Conservation (phyloP, 2,113 vertebrate species). For the Hyla sarda region DNA sequence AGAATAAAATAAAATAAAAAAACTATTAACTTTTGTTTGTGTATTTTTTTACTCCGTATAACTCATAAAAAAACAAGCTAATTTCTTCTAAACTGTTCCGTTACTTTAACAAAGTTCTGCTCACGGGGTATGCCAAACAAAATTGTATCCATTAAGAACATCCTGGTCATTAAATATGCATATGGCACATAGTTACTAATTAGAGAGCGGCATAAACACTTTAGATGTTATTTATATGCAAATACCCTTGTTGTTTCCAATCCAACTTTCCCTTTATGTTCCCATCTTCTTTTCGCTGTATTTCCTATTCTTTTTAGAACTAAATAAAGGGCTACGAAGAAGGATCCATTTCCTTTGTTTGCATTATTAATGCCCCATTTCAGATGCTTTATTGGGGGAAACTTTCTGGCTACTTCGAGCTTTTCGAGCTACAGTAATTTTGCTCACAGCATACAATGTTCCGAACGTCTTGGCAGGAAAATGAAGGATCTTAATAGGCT, state of each 20-base stretch:
- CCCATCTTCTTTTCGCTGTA: not conserved
- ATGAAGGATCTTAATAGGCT: constrained; percentile 49
- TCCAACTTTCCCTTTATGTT: not conserved
- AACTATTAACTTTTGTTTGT: not conserved
- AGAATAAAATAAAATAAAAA: not conserved
- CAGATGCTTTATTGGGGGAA: constrained; percentile 36
- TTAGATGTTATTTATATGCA: constrained; percentile 32
- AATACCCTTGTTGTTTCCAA: not conserved
- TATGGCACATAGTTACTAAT: constrained; percentile 29
- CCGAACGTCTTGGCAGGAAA: constrained; percentile 43
- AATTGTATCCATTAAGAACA: constrained; percentile 27
- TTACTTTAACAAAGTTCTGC: constrained; percentile 13
- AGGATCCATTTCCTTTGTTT: constrained; percentile 39
- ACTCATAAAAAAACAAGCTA: not conserved
- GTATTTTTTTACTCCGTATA: too few species aligned
- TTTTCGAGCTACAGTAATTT: constrained; percentile 40
- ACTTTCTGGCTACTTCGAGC: constrained; percentile 36
- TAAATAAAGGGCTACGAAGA: not conserved
- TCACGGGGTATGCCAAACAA: constrained; percentile 8
- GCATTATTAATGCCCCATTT: constrained; percentile 41
- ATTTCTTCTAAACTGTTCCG: not conserved
- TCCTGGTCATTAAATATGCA: constrained; percentile 49
- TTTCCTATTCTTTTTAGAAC: constrained; percentile 2
- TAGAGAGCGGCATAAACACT: constrained; percentile 15
- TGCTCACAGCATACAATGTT: constrained; percentile 38